Base-by-base conservation (phyloP, 2,113 vertebrate species). In the Neolamprologus sp. region DNA sequence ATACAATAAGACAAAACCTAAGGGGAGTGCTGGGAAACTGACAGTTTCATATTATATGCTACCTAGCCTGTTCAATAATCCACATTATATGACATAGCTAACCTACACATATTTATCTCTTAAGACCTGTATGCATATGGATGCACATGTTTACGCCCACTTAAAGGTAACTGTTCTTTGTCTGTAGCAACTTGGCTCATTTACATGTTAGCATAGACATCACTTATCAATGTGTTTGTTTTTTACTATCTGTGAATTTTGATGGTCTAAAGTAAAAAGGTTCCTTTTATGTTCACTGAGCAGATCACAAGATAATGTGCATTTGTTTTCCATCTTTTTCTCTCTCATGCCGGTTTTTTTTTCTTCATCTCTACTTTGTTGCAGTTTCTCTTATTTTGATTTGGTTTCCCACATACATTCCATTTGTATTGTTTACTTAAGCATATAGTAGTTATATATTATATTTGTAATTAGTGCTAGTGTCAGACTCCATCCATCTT, bases 41-140 rank as follows among this genome's bases (percentile, higher is more conserved):
- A 86, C 87, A 71, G 81, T 88, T 89, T 88, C 58, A 85, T 88
- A 90, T 92, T 82, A 88, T 84, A 85, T 58, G 49, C 23, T 57
- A 35, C 65, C 73, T 81, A 55, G n/a, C 49, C 51, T 53, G 75
- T 86, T 92, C 68, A 90, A 90, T 89, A 90, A 89, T 88, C 86
- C 85, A 91, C 88, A 85, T 6, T 33, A 71, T 75, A 85, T 81
- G 82, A 88, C 75, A 73, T 23, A 82, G 57, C 40, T 16, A 81
- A 55, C 42, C 45, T 12, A 57, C 84, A 79, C 82, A 78, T 78
- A 89, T 85, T 75, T 30, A 83, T 89, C 79, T 57, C 28, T 5
- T 9, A 21, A 47, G 65, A 89, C 57, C 84, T 37, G 40, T 7
- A 30, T 16, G 12, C 23, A n/a, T 28, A 51, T 75, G 30, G 83